phyloP scores from a whole-genome alignment of 2,888 invertebrate species.

The Xestobium rufovillosum region DNA sequence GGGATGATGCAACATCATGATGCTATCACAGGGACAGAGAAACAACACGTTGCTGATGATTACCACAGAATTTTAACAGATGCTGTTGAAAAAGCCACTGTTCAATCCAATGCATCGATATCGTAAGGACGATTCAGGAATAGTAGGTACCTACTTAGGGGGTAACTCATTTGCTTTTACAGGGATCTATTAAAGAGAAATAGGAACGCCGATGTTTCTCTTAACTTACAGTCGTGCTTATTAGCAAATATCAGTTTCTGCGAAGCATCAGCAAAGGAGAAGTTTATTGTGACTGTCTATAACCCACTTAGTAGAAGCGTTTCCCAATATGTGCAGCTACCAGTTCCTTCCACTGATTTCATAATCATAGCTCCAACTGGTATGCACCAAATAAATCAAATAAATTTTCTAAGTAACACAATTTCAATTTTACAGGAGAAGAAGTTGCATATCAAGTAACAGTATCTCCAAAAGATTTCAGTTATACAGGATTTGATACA shows the following conservation, averaged over 20 bases:
- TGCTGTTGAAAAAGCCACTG: slow-evolving; percentile 56
- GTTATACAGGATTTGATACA: not conserved
- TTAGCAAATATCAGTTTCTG: slow-evolving; percentile 57
- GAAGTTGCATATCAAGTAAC: slow-evolving; percentile 10
- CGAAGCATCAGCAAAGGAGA: slow-evolving; percentile 43
- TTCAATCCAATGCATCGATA: slow-evolving; percentile 14
- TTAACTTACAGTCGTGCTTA: slow-evolving; percentile 42
- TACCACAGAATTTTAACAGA: no score
- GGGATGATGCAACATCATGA: slow-evolving; percentile 86
- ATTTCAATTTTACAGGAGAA: no score
- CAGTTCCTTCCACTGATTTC: no score
- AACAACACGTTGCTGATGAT: slow-evolving; percentile 27
- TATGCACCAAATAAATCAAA: not conserved
- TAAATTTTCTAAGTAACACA: slow-evolving; percentile 1
- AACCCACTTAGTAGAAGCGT: slow-evolving; percentile 53
- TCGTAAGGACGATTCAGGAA: no score
- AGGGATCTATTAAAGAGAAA: no score
- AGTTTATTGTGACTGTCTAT: slow-evolving; percentile 53
- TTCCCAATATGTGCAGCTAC: slow-evolving; percentile 47
- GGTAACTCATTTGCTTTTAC: no score
- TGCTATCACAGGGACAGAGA: slow-evolving; percentile 46
- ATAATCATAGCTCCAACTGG: no score
- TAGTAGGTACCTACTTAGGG: no score
- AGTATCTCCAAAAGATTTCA: slow-evolving; percentile 7
- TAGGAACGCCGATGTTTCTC: no score